A percentile compares a stretch with the other conserved stretches of the same genome.
Evolutionary conservation across 1,140 invertebrate species (phyloP).

Genomic region (Eupeodes corollae): DNA sequence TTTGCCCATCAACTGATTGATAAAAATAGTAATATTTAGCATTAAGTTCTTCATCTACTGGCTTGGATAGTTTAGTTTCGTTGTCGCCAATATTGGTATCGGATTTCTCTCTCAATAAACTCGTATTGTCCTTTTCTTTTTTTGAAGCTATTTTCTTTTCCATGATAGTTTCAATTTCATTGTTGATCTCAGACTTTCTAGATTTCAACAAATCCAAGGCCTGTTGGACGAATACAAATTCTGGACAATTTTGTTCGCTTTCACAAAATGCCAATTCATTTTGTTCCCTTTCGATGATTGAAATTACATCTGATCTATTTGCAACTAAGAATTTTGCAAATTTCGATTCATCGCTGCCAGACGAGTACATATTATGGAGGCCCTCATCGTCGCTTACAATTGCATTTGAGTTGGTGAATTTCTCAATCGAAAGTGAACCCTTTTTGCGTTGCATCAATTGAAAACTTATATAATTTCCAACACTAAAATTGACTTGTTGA

Average conservation of each 20-base stretch:
- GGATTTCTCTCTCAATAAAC: not conserved
- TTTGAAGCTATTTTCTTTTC: not conserved
- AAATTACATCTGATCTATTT: slow-evolving; percentile 45
- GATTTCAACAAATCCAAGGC: slow-evolving; percentile 53
- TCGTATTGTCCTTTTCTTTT: not conserved
- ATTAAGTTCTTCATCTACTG: slow-evolving; percentile 4
- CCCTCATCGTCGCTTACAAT: slow-evolving; percentile 12
- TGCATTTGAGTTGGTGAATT: slow-evolving; percentile 20
- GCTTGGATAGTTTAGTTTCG: too few species aligned
- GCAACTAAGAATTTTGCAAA: slow-evolving; percentile 74
- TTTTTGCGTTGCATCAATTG: slow-evolving; percentile 77
- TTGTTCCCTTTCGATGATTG: slow-evolving; percentile 63
- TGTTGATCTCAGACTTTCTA: slow-evolving; percentile 20
- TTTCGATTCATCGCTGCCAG: slow-evolving; percentile 38
- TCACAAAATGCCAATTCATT: slow-evolving; percentile 53
- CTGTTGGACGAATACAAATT: slow-evolving; percentile 74
- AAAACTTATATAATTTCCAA: slow-evolving; percentile 65
- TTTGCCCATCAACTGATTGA: slow-evolving; percentile 82
- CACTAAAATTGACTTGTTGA: slow-evolving; percentile 41
- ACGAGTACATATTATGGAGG: slow-evolving; percentile 10
- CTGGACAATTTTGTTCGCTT: slow-evolving; percentile 57
- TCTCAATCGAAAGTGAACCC: slow-evolving; percentile 62
- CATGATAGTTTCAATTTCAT: not conserved
- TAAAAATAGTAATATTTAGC: slow-evolving; percentile 73
- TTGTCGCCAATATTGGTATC: not conserved